Conservation (phyloP, 2,888 invertebrate species). For the Polydrusus pterygomalis region DNA sequence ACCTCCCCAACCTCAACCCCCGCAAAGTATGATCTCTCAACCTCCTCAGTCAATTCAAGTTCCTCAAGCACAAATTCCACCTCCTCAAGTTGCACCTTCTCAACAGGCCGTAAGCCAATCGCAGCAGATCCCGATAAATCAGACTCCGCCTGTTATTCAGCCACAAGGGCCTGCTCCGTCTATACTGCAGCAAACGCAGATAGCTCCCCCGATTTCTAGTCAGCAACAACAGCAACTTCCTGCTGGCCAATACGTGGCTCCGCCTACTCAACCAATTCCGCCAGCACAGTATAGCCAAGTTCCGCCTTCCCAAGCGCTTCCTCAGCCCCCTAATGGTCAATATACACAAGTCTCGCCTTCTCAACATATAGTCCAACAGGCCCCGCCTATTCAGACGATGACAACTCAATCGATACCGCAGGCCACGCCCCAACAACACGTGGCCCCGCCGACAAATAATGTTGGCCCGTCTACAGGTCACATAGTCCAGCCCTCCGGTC, state of each 20-base stretch:
- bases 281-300: conserved; percentile 54
- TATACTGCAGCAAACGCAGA: conserved; percentile 18
- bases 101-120: conserved; percentile 22
- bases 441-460: conserved; percentile 38
- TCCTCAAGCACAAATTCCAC: conserved; percentile 20
- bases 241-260: conserved; percentile 33
- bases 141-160: conserved; percentile 19
- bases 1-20: conserved; percentile 62
- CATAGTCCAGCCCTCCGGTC: neutral
- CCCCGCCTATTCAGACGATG: conserved; percentile 41
- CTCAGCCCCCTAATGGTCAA: conserved; percentile 38
- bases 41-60: conserved; percentile 8
- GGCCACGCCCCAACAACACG: conserved; percentile 31
- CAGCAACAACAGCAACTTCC: conserved; percentile 25
- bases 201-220: neutral
- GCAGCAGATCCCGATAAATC: conserved; percentile 20
- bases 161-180: conserved; percentile 45
- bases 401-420: conserved; percentile 57
- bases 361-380: conserved; percentile 49
- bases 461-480: conserved; percentile 36
- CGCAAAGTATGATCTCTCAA: conserved; percentile 16
- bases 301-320: conserved; percentile 33
- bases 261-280: conserved; percentile 57
- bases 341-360: conserved; percentile 43
- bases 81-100: neutral